Conservation (phyloP, 2,797 vertebrate genomes). For the Clarias platycephalus region DNA sequence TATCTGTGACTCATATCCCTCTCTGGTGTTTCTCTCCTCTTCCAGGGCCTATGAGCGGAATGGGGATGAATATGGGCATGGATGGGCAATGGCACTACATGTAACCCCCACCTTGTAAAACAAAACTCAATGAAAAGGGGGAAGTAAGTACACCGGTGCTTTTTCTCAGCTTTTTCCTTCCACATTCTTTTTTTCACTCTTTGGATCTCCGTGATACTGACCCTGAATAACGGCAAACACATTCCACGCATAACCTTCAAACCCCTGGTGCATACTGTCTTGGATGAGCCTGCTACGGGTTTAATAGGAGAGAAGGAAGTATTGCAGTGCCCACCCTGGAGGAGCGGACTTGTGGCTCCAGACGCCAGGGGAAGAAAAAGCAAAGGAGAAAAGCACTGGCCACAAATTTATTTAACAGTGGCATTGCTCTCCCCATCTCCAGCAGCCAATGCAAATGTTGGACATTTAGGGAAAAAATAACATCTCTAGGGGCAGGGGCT, state of each 20-base stretch:
- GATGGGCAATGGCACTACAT: slow-evolving; percentile 91
- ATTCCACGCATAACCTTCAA: slow-evolving; percentile 8
- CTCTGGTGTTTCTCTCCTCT: slow-evolving; percentile 70
- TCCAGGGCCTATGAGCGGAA: slow-evolving; percentile 88
- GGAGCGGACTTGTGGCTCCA: slow-evolving; percentile 76
- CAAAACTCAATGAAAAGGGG: slow-evolving; percentile 89
- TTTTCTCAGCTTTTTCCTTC: slow-evolving; percentile 72
- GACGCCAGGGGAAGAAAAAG: slow-evolving; percentile 64
- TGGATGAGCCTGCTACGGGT: slow-evolving; percentile 38
- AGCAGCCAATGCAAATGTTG: slow-evolving; percentile 91
- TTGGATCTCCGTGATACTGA: slow-evolving; percentile 46
- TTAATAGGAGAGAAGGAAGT: slow-evolving; percentile 62
- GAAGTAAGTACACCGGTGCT: slow-evolving; percentile 92
- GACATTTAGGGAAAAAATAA: slow-evolving; percentile 96
- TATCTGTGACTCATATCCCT: slow-evolving; percentile 43
- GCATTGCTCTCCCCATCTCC: slow-evolving; percentile 75
- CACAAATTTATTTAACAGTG: slow-evolving; percentile 83
- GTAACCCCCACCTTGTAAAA: slow-evolving; percentile 82
- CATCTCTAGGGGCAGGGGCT: slow-evolving; percentile 94
- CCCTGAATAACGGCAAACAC: slow-evolving; percentile 40
- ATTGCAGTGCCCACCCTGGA: slow-evolving; percentile 62
- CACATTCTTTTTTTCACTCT: slow-evolving; percentile 47
- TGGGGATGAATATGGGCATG: slow-evolving; percentile 92
- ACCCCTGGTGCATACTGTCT: slow-evolving; percentile 33
- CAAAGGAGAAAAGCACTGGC: slow-evolving; percentile 68